Evolutionary conservation across 2,113 vertebrate genomes (phyloP).

Genomic region (Caloenas nicobarica): DNA sequence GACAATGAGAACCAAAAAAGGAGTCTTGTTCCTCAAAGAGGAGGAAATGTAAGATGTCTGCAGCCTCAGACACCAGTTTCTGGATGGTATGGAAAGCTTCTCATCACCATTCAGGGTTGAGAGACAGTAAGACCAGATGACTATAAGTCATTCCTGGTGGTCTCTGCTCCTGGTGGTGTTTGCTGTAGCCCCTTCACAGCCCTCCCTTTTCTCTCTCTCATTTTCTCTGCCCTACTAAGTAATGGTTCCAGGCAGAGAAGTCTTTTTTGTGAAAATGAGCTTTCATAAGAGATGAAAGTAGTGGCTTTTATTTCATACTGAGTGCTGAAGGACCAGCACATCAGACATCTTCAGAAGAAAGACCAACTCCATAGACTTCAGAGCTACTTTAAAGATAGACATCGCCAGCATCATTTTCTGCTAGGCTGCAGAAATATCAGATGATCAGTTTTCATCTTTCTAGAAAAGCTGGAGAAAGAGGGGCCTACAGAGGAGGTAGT

Average conservation of each 20-base stretch:
- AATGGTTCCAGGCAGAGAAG: background rate
- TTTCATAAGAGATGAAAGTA: background rate
- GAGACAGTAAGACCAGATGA: background rate
- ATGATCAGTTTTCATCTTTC: background rate
- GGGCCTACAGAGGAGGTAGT: background rate
- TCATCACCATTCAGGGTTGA: background rate
- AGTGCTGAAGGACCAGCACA: background rate
- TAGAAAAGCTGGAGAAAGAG: background rate
- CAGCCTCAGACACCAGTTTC: background rate
- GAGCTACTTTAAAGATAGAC: background rate
- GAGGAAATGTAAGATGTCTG: background rate
- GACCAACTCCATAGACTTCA: background rate
- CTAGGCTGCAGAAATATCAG: background rate
- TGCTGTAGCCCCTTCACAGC: background rate
- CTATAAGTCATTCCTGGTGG: background rate
- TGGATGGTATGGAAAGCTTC: background rate
- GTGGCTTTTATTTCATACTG: background rate
- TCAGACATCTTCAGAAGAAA: background rate
- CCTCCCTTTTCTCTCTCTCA: background rate
- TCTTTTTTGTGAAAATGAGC: background rate
- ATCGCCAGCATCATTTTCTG: background rate
- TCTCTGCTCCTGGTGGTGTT: background rate
- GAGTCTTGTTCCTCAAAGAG: conserved; percentile 16
- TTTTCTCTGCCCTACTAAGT: background rate
- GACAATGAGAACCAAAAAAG: background rate